Percentiles rank a stretch among this genome's conserved stretches.
These are phyloP conservation scores for Anastatus disparis DNA, from an alignment of 1,140 invertebrate genomes.

Conservation along the genomic window DNA sequence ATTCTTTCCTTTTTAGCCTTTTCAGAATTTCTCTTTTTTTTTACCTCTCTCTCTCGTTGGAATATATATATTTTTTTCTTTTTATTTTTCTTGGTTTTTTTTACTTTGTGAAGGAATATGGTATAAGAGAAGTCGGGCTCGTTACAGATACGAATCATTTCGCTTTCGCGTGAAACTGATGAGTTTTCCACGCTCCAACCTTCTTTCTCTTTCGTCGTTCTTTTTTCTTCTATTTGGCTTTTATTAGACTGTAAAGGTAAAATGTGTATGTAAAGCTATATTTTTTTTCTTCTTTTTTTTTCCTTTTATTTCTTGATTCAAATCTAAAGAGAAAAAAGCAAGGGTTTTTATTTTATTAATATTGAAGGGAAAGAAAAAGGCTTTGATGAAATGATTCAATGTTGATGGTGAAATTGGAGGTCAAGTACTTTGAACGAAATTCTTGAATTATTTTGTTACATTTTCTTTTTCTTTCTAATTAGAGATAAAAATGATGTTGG, in stretches of 20 bases:
- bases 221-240: not conserved
- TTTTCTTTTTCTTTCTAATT: no score
- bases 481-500: no score
- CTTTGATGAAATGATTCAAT: no score
- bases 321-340: no score
- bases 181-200: not conserved
- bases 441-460: no score
- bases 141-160: conserved; percentile 26
- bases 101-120: not conserved
- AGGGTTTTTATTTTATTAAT: not conserved
- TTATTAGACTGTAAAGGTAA: not conserved
- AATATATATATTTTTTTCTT: not conserved
- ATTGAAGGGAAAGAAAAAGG: no score
- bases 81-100: not conserved
- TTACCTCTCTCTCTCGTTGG: not conserved
- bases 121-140: not conserved
- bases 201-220: not conserved
- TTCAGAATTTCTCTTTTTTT: not conserved
- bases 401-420: not conserved
- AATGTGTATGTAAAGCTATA: no score
- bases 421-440: not conserved
- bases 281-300: not conserved
- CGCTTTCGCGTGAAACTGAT: conserved; percentile 24
- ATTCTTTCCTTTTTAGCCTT: not conserved
- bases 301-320: not conserved